Conservation (phyloP, 2,888 invertebrate species). For the Melanotus villosus region DNA sequence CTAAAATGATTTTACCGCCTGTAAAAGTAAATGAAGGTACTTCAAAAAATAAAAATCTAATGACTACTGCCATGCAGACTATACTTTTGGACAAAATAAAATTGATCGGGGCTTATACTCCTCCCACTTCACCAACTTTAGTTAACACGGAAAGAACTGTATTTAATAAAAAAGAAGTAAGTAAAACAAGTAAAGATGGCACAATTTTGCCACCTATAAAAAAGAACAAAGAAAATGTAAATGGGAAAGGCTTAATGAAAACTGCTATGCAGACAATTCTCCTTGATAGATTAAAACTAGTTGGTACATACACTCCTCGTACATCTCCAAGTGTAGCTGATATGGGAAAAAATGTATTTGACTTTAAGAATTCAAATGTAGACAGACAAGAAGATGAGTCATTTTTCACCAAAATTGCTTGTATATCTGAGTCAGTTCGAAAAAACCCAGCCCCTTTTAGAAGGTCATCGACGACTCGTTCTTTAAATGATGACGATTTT, state of each 20-base stretch:
- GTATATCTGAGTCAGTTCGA: too few species aligned
- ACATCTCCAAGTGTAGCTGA: conserved; percentile 53
- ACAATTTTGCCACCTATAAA: conserved; percentile 56
- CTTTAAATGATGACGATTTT: too few species aligned
- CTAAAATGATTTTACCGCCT: conserved; percentile 54
- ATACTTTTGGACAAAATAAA: conserved; percentile 63
- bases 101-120: conserved; percentile 60
- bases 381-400: too few species aligned
- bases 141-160: conserved; percentile 47
- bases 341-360: conserved; percentile 42
- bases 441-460: too few species aligned
- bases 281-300: conserved; percentile 62
- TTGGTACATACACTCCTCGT: conserved; percentile 61
- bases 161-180: too few species aligned
- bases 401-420: too few species aligned
- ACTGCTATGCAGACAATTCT: conserved; percentile 65
- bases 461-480: too few species aligned
- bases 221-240: conserved; percentile 50
- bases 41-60: conserved; percentile 56
- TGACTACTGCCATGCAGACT: conserved; percentile 64
- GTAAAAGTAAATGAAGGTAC: conserved; percentile 51
- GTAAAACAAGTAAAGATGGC: too few species aligned
- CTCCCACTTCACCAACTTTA: conserved; percentile 57
- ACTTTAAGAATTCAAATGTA: too few species aligned
- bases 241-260: conserved; percentile 58